Evolutionary conservation across 2,797 vertebrate species (phyloP).

Genomic region (Steatocranus sp.): DNA sequence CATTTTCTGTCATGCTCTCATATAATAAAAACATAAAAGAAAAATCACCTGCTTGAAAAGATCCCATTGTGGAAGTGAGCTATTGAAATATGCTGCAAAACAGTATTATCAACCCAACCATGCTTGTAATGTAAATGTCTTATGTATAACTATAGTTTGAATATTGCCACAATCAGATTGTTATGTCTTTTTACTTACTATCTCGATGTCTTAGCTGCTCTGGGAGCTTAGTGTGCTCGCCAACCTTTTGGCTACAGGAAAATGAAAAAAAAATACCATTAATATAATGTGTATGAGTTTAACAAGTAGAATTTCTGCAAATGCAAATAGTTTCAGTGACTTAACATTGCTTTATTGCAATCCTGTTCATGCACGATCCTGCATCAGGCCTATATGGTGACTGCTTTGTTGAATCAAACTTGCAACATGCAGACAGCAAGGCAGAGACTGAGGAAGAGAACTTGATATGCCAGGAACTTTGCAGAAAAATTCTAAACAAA

Average conservation of each 20-base stretch:
- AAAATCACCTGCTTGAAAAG: background rate
- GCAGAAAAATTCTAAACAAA: background rate
- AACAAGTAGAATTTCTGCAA: background rate
- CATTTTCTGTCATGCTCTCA: background rate
- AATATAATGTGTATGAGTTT: background rate
- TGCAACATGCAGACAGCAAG: background rate
- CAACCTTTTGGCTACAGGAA: background rate
- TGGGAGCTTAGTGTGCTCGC: background rate
- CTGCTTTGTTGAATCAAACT: background rate
- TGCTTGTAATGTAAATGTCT: background rate
- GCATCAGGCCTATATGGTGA: background rate
- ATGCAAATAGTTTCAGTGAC: background rate
- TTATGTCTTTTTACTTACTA: background rate
- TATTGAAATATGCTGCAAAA: background rate
- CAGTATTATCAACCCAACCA: background rate
- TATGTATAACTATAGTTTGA: background rate
- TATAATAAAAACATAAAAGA: background rate
- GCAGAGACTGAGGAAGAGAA: background rate
- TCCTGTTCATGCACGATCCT: background rate
- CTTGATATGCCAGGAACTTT: background rate
- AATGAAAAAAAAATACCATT: background rate
- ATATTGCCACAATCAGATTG: background rate
- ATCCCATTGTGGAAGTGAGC: background rate
- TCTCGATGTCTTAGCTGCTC: background rate
- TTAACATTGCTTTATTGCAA: background rate